phyloP scores from a whole-genome alignment of 2,113 vertebrate species.

The Notechis scutatus region DNA sequence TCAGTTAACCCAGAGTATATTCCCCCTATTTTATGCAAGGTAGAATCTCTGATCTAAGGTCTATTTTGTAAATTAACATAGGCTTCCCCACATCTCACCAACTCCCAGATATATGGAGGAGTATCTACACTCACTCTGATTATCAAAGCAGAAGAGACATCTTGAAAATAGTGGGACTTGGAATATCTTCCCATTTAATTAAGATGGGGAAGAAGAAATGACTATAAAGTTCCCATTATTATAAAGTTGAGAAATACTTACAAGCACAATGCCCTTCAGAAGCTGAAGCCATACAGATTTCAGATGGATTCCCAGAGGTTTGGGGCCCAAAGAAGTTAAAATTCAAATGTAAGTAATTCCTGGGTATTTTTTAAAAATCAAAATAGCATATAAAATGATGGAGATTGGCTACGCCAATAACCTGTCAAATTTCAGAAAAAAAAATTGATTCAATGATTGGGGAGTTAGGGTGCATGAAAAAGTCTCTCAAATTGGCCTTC shows the following conservation, averaged over 20 bases:
- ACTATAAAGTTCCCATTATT: neutral
- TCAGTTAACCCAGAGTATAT: neutral
- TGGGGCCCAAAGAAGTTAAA: neutral
- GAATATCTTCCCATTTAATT: neutral
- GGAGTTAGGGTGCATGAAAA: neutral
- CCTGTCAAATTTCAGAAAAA: neutral
- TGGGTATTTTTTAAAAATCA: neutral
- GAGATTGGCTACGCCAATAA: neutral
- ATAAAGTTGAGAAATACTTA: neutral
- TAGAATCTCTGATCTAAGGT: neutral
- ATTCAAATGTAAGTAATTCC: neutral
- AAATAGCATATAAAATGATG: neutral
- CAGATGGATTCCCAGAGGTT: neutral
- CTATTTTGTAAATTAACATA: neutral
- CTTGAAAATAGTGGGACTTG: neutral
- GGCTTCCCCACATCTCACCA: neutral
- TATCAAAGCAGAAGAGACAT: neutral
- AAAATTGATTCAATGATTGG: neutral
- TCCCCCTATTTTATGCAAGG: neutral
- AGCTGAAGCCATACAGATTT: neutral
- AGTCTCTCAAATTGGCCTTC: neutral
- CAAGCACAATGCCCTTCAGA: neutral
- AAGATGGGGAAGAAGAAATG: neutral
- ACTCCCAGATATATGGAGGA: neutral
- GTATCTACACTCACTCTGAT: neutral